A percentile compares a stretch with the other conserved stretches of the same genome.
Conservation (phyloP, 2,888 invertebrate genomes). For the Andrena fulva region DNA sequence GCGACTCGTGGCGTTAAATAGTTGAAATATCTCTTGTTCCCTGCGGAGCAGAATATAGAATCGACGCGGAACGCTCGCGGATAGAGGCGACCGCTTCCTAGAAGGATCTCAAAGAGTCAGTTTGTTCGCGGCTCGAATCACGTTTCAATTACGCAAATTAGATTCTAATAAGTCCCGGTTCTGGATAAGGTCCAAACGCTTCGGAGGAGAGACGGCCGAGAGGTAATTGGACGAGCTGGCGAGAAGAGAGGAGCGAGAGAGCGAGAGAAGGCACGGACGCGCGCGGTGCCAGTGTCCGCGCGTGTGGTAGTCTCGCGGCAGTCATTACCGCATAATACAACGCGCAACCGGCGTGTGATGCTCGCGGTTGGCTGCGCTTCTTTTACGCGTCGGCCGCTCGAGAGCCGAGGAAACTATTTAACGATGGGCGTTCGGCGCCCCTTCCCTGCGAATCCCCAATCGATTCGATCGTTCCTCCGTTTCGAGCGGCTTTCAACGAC, state of each 20-base stretch:
- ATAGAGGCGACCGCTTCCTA: conserved; percentile 39
- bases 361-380: conserved; percentile 69
- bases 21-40: not conserved
- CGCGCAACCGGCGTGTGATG: conserved; percentile 53
- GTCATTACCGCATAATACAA: conserved; percentile 67
- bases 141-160: conserved; percentile 76
- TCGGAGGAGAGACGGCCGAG: conserved; percentile 33
- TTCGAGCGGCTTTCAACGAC: no score
- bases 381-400: conserved; percentile 32
- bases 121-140: conserved; percentile 64
- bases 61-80: not conserved
- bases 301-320: conserved; percentile 38
- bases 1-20: conserved; percentile 1
- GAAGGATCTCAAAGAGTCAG: conserved; percentile 47
- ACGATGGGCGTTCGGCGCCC: no score
- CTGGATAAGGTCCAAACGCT: conserved; percentile 72
- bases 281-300: not conserved
- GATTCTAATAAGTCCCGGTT: conserved; percentile 69
- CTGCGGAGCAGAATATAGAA: not conserved
- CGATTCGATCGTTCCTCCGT: no score
- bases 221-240: conserved; percentile 65
- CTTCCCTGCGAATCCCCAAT: no score
- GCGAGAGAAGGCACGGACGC: conserved; percentile 26
- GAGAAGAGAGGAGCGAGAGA: conserved; percentile 30
- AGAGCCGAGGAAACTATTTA: not conserved